phyloP scores from a whole-genome alignment of 2,797 vertebrate species.

The Xerus rutilus region DNA sequence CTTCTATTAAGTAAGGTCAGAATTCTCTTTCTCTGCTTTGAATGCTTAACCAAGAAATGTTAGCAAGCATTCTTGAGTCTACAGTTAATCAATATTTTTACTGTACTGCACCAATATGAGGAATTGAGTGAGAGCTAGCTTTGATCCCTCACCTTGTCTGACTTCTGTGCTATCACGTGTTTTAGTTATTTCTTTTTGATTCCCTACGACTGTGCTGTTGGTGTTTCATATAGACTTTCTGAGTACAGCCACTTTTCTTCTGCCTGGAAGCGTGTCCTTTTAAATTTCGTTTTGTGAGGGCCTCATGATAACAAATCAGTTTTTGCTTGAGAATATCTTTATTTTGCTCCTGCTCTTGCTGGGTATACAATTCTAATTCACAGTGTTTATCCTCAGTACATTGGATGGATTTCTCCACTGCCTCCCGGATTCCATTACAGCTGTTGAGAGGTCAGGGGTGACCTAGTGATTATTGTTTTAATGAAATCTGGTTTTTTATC shows the following conservation, averaged over 20 bases:
- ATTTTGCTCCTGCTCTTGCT: constrained; percentile 16
- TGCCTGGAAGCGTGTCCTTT: constrained; percentile 1
- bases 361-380: not conserved
- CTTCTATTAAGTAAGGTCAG: not conserved
- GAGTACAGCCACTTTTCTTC: not conserved
- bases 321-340: constrained; percentile 9
- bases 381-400: not conserved
- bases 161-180: not conserved
- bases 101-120: not conserved
- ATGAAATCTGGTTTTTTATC: constrained; percentile 52
- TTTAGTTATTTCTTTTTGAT: constrained; percentile 19
- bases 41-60: constrained; percentile 35
- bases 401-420: not conserved
- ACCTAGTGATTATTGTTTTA: constrained; percentile 46
- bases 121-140: not conserved
- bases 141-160: not conserved
- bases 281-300: not conserved
- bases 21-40: constrained; percentile 24
- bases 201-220: not conserved
- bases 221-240: not conserved
- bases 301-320: not conserved
- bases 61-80: constrained; percentile 22
- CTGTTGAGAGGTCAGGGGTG: constrained; percentile 24
- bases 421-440: constrained; percentile 8
- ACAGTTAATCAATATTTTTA: constrained; percentile 20